Evolutionary conservation across 2,113 vertebrate genomes (phyloP).

Genomic region (Gymnobelideus leadbeateri): DNA sequence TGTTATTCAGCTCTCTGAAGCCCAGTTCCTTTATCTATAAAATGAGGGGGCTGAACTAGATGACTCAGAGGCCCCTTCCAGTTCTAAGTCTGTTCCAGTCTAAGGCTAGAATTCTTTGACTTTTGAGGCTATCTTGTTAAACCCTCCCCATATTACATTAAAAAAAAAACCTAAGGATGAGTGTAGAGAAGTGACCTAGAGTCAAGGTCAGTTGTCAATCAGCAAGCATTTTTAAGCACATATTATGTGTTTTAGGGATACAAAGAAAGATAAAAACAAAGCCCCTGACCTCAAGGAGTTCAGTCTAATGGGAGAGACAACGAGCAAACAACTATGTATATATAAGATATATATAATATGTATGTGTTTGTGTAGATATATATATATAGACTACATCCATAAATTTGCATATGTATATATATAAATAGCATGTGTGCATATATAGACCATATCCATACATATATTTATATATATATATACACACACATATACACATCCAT

Average conservation of each 20-base stretch:
- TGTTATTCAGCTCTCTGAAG: slow-evolving; percentile 6
- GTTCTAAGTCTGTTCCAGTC: not conserved
- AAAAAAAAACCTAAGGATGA: not conserved
- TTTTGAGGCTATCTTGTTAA: not conserved
- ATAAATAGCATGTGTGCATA: no score
- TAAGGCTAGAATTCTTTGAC: not conserved
- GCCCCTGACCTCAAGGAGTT: not conserved
- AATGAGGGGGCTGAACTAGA: not conserved
- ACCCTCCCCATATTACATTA: not conserved
- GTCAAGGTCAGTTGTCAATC: not conserved
- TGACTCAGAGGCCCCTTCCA: not conserved
- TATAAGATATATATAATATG: not conserved
- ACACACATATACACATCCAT: not conserved
- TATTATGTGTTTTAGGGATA: not conserved
- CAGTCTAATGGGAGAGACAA: not conserved
- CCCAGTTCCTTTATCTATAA: slow-evolving; percentile 35
- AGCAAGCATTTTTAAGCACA: not conserved
- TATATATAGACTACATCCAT: not conserved
- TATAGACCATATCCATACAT: not conserved
- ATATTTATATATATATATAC: not conserved
- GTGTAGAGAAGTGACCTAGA: not conserved
- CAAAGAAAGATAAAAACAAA: not conserved
- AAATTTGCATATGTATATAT: not conserved
- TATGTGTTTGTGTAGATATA: not conserved
- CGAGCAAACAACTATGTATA: not conserved